Base-by-base conservation (phyloP, 2,797 vertebrate species). In the Linurgus olivaceus region DNA sequence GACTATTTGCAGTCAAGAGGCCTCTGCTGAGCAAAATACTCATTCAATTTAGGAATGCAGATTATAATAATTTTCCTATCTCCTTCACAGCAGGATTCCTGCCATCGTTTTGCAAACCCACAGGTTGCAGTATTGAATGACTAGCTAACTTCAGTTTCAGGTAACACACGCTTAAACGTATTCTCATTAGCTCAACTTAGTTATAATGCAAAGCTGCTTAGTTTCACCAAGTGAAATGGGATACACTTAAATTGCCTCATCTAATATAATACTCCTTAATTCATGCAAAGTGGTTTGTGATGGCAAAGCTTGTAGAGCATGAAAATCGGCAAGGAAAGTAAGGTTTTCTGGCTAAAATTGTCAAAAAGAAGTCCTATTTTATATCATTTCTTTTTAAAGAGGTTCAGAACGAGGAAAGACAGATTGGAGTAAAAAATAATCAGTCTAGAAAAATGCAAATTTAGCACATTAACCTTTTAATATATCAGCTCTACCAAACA, bases 41-140 rank as follows among this genome's bases (percentile, higher is more conserved):
- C 88, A 84, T 97, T 97, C 97, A 97, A 93, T 98, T 98, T 97
- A 96, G 80, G 88, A 97, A 97, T 96, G 92, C 72, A 97, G 97
- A 98, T 98, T 97, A 97, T 96, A 98, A 97, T 97, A 97, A 97
- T 98, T 97, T 98, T 95, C 96, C 96, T 96, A 97, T 97, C 97
- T 97, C 88, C 45, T 82, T 96, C 96, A 10, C 98, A 98, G 97
- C 96, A 97, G 96, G 97, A 80, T 91, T 90, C 83, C 86, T 96
- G 90, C 94, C 94, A 97, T 96, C 90, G 2, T 97, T 96, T 96
- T 97, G 74, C 92, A 97, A 93, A 96, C 86, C 94, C 88, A 93
- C 90, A 86, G 88, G 76, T 96, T 97, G 58, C 77, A 90, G 79
- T 94, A 91, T 70, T 92, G 95, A 96, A 94, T 86, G 94, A 91